Base-by-base conservation (phyloP, 2,113 vertebrate species). In the Taurulus bubalis region DNA sequence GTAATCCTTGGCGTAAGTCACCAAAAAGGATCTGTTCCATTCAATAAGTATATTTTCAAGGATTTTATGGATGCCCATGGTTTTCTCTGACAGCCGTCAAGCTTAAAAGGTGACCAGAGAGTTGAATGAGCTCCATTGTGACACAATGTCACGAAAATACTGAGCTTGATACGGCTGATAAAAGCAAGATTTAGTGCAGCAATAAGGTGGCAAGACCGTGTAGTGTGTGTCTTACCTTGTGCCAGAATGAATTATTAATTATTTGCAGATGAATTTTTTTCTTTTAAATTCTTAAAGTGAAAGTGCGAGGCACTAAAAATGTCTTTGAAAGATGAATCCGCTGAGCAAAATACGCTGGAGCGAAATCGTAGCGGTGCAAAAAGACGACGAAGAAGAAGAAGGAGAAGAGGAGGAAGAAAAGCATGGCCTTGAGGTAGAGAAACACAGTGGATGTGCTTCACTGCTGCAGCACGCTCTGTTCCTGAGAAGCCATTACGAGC, bases 401-500 rank as follows among this genome's bases (percentile, higher is more conserved):
- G 32, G 32, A 12, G 26, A 60, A 28, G 9, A 16, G 24, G 4
- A 47, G 22, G 18, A 30, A n/a, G 36, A 56, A 76, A 73, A 64
- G 58, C n/a, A 63, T 49, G 82, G 77, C 85, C 74, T 79, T 87
- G 75, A 82, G 75, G 71, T 76, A 36, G 34, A 83, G 53, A 64
- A 82, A 55, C 55, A 71, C 64, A 22, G 69, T 28, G 71, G 72
- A 80, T 66, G 59, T 69, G 78, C 38, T 74, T 87, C 66, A 22
- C 69, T 63, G 58, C 64, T 83, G 80, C 74, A 77, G 36, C 62
- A 71, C 74, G 70, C 63, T 68, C 34, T 69, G 75, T 77, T 83
- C 75, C 79, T 22, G 70, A 66, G 85, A 78, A 84, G 71, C 62
- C 82, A 71, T 85, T 77, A 79, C 74, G 78, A 79, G 45, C 64